Evolutionary conservation across 2,113 vertebrate species (phyloP).

Genomic region (Triplophysa rosa): DNA sequence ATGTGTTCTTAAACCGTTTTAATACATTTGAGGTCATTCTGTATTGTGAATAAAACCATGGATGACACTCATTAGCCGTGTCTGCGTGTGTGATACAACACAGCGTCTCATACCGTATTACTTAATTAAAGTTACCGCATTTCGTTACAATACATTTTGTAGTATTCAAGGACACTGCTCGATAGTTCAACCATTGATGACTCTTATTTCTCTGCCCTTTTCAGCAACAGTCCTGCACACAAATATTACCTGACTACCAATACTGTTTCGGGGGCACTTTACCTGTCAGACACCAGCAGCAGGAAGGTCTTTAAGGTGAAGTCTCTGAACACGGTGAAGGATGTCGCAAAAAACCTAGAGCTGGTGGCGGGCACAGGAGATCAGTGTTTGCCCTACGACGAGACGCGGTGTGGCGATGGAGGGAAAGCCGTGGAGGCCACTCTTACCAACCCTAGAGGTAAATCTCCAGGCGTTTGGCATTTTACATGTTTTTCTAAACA

Average conservation of each 20-base stretch:
- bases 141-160: too few species aligned
- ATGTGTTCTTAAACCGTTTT: too few species aligned
- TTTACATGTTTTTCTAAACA: too few species aligned
- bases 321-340: constrained; percentile 84
- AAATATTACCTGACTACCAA: constrained; percentile 97
- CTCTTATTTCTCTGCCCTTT: constrained; percentile 16
- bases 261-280: constrained; percentile 86
- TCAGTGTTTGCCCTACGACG: constrained; percentile 96
- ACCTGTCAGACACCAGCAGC: constrained; percentile 96
- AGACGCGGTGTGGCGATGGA: constrained; percentile 94
- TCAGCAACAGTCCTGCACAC: constrained; percentile 93
- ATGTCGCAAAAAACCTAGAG: constrained; percentile 92
- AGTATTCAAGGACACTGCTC: not conserved
- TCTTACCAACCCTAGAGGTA: constrained; percentile 95
- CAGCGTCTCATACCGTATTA: too few species aligned
- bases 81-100: too few species aligned
- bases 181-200: not conserved
- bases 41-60: too few species aligned
- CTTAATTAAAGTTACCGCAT: too few species aligned
- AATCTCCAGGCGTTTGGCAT: too few species aligned
- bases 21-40: too few species aligned
- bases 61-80: too few species aligned
- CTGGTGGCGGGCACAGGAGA: constrained; percentile 94
- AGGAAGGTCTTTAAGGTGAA: constrained; percentile 93
- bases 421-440: constrained; percentile 93